Percentiles rank a stretch among this genome's conserved stretches.
Conservation (phyloP, 2,797 vertebrate species). For the Falco peregrinus region DNA sequence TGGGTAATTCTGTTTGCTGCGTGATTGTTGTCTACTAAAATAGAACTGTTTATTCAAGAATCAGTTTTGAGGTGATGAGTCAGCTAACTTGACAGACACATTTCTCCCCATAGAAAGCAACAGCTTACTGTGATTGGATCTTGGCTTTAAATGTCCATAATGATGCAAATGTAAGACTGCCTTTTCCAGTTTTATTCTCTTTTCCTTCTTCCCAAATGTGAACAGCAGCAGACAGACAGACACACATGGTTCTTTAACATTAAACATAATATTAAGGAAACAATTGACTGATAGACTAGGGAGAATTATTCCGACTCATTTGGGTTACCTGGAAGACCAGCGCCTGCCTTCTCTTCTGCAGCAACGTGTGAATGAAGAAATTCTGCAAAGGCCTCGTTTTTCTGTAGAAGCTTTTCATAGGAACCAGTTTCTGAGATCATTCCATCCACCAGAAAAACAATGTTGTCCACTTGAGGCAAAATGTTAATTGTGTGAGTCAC, state of each 20-base stretch:
- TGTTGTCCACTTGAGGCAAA: slow-evolving; percentile 89
- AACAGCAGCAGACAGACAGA: background rate
- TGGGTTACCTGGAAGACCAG: slow-evolving; percentile 80
- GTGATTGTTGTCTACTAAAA: background rate
- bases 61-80: background rate
- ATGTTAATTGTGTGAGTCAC: slow-evolving; percentile 90
- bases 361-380: slow-evolving; percentile 84
- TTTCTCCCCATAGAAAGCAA: background rate
- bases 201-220: background rate
- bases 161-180: background rate
- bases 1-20: background rate
- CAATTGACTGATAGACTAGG: background rate
- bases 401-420: slow-evolving; percentile 88
- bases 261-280: background rate
- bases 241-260: background rate
- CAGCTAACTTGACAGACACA: background rate
- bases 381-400: slow-evolving; percentile 86
- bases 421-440: slow-evolving; percentile 90
- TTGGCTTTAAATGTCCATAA: background rate
- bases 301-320: background rate
- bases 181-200: background rate
- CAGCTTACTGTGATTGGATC: background rate
- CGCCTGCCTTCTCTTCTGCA: slow-evolving; percentile 76
- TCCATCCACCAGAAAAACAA: slow-evolving; percentile 89
- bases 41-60: background rate